These are phyloP conservation scores for Volucella inflata DNA, from an alignment of 2,888 invertebrate species.

Conservation along the genomic window DNA sequence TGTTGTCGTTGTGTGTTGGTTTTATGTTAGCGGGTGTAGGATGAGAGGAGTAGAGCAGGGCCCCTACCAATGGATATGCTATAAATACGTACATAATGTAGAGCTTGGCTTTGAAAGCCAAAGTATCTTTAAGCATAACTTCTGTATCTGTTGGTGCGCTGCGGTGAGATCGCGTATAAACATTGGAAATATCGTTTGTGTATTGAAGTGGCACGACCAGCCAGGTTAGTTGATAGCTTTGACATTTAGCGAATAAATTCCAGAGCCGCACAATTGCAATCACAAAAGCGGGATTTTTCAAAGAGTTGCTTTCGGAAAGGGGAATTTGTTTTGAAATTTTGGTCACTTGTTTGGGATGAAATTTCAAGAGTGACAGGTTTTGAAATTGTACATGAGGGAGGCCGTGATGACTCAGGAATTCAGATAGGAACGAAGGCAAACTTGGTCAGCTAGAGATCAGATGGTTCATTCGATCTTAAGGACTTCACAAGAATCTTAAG, in stretches of 20 bases:
- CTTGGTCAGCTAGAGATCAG: too few relatives aligned
- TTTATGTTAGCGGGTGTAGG: conserved; percentile 30
- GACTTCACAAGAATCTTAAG: too few relatives aligned
- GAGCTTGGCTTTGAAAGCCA: conserved; percentile 67
- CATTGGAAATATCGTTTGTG: conserved; percentile 21
- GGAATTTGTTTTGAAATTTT: neutral
- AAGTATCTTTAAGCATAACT: conserved; percentile 41
- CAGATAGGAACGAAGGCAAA: too few relatives aligned
- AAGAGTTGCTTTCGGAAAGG: conserved; percentile 3
- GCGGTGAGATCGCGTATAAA: conserved; percentile 12
- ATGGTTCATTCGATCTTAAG: too few relatives aligned
- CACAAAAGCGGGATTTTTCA: neutral
- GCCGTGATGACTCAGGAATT: too few relatives aligned
- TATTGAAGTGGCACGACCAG: conserved; percentile 37
- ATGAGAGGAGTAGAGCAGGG: conserved; percentile 19
- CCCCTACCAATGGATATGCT: neutral
- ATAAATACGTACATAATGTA: neutral
- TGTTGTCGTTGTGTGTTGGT: conserved; percentile 1
- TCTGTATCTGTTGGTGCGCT: conserved; percentile 2
- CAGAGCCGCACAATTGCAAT: conserved; percentile 18
- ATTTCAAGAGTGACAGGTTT: too few relatives aligned
- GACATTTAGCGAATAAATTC: conserved; percentile 53
- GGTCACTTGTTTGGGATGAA: too few relatives aligned
- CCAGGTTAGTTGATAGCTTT: conserved; percentile 45
- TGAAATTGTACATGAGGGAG: too few relatives aligned